Evolutionary conservation across 2,888 invertebrate genomes (phyloP).

Genomic region (Atethmia centrago): DNA sequence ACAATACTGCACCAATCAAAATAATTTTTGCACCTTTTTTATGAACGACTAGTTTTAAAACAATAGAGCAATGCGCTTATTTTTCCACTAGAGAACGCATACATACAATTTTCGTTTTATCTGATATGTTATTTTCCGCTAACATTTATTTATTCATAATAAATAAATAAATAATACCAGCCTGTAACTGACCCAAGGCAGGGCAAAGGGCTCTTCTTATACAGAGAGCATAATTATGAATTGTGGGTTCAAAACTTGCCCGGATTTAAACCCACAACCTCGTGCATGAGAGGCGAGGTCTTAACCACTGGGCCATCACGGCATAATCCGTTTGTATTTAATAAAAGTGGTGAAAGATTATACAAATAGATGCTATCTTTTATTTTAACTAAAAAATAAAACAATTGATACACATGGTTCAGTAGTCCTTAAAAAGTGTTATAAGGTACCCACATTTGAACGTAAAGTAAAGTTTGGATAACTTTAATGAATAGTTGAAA

Average conservation of each 20-base stretch:
- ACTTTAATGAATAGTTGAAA: neutral
- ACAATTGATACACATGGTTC: neutral
- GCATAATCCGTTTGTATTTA: neutral
- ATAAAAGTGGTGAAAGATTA: slow-evolving; percentile 31
- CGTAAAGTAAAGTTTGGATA: neutral
- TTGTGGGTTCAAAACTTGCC: neutral
- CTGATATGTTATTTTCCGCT: neutral
- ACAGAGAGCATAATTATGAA: neutral
- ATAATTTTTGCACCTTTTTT: slow-evolving; percentile 14
- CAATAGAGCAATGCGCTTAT: neutral
- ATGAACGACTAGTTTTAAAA: neutral
- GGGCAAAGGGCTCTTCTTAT: no score
- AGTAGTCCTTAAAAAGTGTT: neutral
- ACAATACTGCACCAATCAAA: neutral
- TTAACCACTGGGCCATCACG: neutral
- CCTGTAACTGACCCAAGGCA: neutral
- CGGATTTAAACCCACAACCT: neutral
- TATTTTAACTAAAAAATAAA: neutral
- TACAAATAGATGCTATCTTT: slow-evolving; percentile 4
- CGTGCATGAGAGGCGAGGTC: neutral
- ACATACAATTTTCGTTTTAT: neutral
- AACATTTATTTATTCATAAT: neutral
- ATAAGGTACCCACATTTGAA: neutral
- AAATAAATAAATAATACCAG: neutral
- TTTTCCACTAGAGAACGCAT: neutral